Percentiles rank a stretch among this genome's conserved stretches.
These are phyloP conservation scores for Piaya cayana DNA, from an alignment of 2,113 vertebrate species.

Conservation along the genomic window DNA sequence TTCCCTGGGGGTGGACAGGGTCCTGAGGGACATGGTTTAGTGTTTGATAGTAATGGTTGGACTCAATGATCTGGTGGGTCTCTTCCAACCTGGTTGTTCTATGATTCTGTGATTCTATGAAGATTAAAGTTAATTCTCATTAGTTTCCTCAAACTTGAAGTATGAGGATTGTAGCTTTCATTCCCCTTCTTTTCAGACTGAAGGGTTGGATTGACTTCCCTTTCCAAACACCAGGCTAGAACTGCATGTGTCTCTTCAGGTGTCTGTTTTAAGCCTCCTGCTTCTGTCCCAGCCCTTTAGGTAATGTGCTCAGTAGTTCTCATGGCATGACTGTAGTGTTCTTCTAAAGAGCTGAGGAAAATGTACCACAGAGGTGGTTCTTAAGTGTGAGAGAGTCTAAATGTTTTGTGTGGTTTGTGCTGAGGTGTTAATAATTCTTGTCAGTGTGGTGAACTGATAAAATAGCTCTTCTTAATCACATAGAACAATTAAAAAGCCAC, in stretches of 20 bases:
- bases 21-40: too few species aligned
- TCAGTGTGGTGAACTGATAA: background rate
- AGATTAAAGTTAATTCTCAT: background rate
- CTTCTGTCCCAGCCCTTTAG: background rate
- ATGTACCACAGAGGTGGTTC: background rate
- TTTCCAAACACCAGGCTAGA: background rate
- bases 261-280: background rate
- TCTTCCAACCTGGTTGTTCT: too few species aligned
- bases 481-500: background rate
- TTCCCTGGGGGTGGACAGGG: too few species aligned
- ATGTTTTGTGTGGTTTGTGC: background rate
- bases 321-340: background rate
- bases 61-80: too few species aligned
- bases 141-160: background rate
- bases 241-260: fast-evolving
- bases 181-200: background rate
- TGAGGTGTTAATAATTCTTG: slow-evolving; percentile 5
- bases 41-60: too few species aligned
- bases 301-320: background rate
- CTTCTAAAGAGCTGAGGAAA: background rate
- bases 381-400: background rate
- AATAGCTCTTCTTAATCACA: background rate
- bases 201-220: background rate
- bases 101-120: too few species aligned
- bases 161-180: background rate